Evolutionary conservation across 2,797 vertebrate genomes (phyloP).

Genomic region (Triplophysa yarkandensis): DNA sequence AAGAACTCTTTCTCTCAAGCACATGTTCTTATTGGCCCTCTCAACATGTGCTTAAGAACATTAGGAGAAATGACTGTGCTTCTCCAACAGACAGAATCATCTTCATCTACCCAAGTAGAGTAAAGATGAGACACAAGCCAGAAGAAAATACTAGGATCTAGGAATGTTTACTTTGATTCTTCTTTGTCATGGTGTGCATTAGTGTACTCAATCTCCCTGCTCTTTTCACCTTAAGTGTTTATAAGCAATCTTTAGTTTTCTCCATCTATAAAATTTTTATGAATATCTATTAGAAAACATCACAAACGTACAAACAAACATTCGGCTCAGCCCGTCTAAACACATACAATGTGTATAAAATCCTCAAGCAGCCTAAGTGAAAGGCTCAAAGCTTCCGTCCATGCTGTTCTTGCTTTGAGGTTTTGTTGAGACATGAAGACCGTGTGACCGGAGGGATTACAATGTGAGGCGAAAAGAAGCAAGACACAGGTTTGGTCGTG

Average conservation of each 20-base stretch:
- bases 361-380: conserved; percentile 26
- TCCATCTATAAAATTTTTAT: not conserved
- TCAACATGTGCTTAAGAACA: not conserved
- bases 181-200: conserved; percentile 32
- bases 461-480: too few species aligned
- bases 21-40: not conserved
- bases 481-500: conserved; percentile 65
- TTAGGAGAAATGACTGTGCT: conserved; percentile 3
- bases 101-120: conserved; percentile 19
- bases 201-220: conserved; percentile 1
- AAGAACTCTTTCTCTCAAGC: not conserved
- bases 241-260: conserved; percentile 9
- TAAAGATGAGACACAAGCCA: conserved; percentile 33
- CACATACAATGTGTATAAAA: conserved; percentile 55
- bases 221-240: conserved; percentile 26
- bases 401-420: conserved; percentile 35
- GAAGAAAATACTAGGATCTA: conserved; percentile 8
- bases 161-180: conserved; percentile 19
- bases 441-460: conserved; percentile 56
- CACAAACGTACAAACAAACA: conserved; percentile 19
- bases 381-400: conserved; percentile 22
- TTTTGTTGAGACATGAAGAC: conserved; percentile 58
- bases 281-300: conserved; percentile 9
- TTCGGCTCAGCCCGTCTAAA: not conserved
- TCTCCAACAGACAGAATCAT: conserved; percentile 9